Conservation (phyloP, 2,113 vertebrate genomes). For the Cygnus atratus region DNA sequence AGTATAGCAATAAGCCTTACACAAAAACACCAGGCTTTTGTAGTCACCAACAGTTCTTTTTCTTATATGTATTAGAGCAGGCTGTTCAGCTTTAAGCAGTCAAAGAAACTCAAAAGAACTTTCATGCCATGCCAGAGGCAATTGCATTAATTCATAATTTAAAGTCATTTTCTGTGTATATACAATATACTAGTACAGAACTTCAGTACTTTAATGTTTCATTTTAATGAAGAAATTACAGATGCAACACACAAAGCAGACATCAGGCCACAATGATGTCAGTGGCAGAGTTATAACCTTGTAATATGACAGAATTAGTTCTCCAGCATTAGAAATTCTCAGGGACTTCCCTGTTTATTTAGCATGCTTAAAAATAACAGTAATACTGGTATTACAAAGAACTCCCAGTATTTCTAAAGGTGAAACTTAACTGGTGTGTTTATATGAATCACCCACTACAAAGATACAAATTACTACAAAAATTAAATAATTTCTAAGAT, state of each 20-base stretch:
- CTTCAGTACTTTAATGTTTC: background rate
- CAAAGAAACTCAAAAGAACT: background rate
- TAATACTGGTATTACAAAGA: background rate
- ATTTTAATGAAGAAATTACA: background rate
- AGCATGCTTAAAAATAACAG: background rate
- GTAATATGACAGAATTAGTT: background rate
- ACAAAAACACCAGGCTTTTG: background rate
- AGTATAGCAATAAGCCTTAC: background rate
- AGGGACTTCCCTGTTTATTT: background rate
- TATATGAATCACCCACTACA: background rate
- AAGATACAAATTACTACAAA: background rate
- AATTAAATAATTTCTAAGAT: background rate
- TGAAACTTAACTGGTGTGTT: background rate
- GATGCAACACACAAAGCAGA: fast-evolving
- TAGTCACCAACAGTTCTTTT: background rate
- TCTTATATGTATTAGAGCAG: background rate
- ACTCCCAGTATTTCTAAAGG: background rate
- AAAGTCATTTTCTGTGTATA: background rate
- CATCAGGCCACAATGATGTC: background rate
- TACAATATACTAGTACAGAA: background rate
- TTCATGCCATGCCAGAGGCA: background rate
- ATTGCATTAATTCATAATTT: background rate
- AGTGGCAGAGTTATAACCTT: background rate
- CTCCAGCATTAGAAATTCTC: background rate
- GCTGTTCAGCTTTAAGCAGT: background rate